A percentile compares a stretch with the other conserved stretches of the same genome.
phyloP scores from a whole-genome alignment of 2,888 invertebrate genomes.

The Microplitis deprimator region DNA sequence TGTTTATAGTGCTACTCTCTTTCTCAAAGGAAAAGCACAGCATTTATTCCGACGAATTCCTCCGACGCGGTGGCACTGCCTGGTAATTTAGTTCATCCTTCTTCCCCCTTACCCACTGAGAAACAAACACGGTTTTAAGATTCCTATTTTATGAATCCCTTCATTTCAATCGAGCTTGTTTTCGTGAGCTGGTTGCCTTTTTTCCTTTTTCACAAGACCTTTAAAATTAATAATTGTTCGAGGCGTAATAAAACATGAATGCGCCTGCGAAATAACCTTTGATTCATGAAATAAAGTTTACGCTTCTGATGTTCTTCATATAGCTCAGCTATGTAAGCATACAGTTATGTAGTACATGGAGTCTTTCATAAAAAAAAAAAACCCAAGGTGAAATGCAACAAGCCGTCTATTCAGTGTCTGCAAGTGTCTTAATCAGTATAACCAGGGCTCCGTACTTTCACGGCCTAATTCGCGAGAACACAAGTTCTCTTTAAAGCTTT shows the following conservation, averaged over 20 bases:
- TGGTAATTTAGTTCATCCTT: slow-evolving; percentile 19
- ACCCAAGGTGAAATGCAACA: slow-evolving; percentile 54
- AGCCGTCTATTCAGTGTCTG: slow-evolving; percentile 58
- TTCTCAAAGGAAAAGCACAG: slow-evolving; percentile 24
- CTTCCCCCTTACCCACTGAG: background rate
- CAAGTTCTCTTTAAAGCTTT: slow-evolving; percentile 58
- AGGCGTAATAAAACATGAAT: background rate
- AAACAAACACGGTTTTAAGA: background rate
- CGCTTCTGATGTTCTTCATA: background rate
- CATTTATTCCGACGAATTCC: slow-evolving; percentile 40
- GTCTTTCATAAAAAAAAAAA: slow-evolving; percentile 18
- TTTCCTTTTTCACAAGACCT: background rate
- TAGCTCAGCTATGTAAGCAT: too few relatives aligned
- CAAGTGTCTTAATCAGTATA: slow-evolving; percentile 59
- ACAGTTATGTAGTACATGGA: background rate
- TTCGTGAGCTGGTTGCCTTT: background rate
- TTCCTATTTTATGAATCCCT: background rate
- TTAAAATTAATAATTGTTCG: background rate
- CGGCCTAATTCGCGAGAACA: slow-evolving; percentile 68
- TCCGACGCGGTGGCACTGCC: background rate
- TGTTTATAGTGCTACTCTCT: slow-evolving; percentile 15
- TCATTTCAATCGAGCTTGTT: background rate
- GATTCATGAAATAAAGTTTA: background rate
- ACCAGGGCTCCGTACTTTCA: slow-evolving; percentile 55
- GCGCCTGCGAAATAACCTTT: background rate